Base-by-base conservation (phyloP, 2,113 vertebrate genomes). In the Aegithalos caudatus region DNA sequence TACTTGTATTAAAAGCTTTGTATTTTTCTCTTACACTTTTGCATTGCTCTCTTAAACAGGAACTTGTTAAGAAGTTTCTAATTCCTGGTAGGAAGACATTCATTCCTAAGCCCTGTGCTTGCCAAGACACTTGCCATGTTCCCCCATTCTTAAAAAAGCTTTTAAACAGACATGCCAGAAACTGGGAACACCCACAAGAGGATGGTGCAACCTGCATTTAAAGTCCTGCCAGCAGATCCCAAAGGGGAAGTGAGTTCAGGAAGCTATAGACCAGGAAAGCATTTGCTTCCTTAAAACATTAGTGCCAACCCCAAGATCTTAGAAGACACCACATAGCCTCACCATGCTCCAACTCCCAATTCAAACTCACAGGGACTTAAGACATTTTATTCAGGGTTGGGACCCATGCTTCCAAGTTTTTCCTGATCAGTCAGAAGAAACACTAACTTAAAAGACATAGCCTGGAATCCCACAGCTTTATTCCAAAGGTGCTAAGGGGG, bases 361-460 rank as follows among this genome's bases (percentile, higher is more conserved):
- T 60, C 44, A 61, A 47, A 60, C 11, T 25, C 5, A 7, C 17
- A 10, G 14, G 7, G 14, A 48, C 50, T 90, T 61, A 14, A 40
- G 3, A 54, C 8, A 20, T 15, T 60, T 69, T 33, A 48, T 48
- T 60, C 47, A 25, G 27, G 3, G 2, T 0, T 72, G 14, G 35
- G 18, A 76, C 27, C 12, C 0, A 0, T 2, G 13, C 23, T 45
- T 78, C 48, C 20, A 56, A 56, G 21, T 6, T 35, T 33, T 53
- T 60, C 33, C n/a, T 25, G 18, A 69, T 72, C 64, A 84, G 23
- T 14, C 57, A 66, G 23, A 72, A 58, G 40, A 42, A 10, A 24
- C 10, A 61, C 22, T 29, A 28, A 25, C 20, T 70, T 35, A 23
- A 70, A 25, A 31, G n/a, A 57, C 10, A 15, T 11, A 56, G 53